Evolutionary conservation across 2,888 invertebrate species (phyloP).

Genomic region (Nemurella pictetii): DNA sequence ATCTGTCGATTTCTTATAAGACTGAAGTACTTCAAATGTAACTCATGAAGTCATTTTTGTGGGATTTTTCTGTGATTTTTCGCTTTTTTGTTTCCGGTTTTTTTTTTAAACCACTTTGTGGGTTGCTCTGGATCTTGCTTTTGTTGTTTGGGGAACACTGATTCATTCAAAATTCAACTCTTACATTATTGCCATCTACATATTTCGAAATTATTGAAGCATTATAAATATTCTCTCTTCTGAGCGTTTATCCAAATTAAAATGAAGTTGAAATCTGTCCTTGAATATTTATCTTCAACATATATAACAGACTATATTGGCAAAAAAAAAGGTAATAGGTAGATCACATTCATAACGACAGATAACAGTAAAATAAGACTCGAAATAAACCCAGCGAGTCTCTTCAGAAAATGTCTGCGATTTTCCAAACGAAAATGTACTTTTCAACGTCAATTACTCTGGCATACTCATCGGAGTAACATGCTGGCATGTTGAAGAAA

Average conservation of each 20-base stretch:
- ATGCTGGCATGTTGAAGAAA: not conserved
- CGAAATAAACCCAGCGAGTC: conserved; percentile 10
- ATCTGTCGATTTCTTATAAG: not conserved
- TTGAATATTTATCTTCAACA: no score
- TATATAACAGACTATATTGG: no score
- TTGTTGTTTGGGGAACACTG: no score
- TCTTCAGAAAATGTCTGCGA: not conserved
- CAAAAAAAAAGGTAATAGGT: no score
- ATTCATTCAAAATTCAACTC: no score
- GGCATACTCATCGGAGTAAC: not conserved
- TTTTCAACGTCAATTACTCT: conserved; percentile 40
- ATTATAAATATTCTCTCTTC: not conserved
- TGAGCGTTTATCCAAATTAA: not conserved
- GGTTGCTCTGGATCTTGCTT: not conserved
- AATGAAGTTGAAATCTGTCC: not conserved
- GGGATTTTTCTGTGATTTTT: not conserved
- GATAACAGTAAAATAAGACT: no score
- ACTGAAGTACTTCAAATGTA: not conserved
- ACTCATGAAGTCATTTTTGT: not conserved
- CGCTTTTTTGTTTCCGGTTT: not conserved
- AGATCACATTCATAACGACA: no score
- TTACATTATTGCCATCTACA: no score
- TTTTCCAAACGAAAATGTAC: conserved; percentile 25
- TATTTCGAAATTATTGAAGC: no score
- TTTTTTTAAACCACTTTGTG: no score